Base-by-base conservation (phyloP, 2,797 vertebrate genomes). In the Hydrophis major region DNA sequence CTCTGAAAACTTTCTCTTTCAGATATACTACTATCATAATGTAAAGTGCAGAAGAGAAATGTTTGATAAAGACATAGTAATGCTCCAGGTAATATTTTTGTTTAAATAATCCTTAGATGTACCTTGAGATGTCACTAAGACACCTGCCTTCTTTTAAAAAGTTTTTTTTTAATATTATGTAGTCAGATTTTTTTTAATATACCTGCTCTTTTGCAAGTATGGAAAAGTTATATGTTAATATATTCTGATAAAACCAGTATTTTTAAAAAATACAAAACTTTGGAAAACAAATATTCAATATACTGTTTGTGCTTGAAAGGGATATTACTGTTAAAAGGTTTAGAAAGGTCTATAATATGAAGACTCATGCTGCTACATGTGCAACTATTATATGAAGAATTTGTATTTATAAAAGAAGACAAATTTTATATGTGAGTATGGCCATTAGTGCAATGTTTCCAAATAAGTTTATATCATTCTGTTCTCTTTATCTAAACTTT, bases 1-100 rank as follows among this genome's bases (percentile, higher is more conserved):
- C 78, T 61, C 27, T 88, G 42, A 47, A 90, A 86, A 63, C 6
- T 27, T 14, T n/a, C 2, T 91, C 2, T 63, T 25, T 16, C 97
- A 99, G 99, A 99, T 99, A 96, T 99, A 99, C 97, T 99, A 99
- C 96, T 99, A 99, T 95, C 99, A 99, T 97, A 99, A 99, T 92
- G 99, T 99, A 93, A 99, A 99, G 95, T 99, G 99, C 97, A 97
- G 99, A 93, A 98, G 99, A 93, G 99, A 99, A 97, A 99, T 99
- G 99, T 99, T 99, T 93, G 99, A 99, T 98, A 99, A 99, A 97
- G 99, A 99, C 96, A 97, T 99, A 96, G 97, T 98, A 95, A 99
- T 99, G 99, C 98, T 99, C 95, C 99, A 99, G 99, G 99, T 99
- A 97, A 97, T 66, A 60, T 1, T 0, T 53, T 11, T 93, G 14